Evolutionary conservation across 1,140 invertebrate species (phyloP).

Genomic region (Coenobita brevimanus): DNA sequence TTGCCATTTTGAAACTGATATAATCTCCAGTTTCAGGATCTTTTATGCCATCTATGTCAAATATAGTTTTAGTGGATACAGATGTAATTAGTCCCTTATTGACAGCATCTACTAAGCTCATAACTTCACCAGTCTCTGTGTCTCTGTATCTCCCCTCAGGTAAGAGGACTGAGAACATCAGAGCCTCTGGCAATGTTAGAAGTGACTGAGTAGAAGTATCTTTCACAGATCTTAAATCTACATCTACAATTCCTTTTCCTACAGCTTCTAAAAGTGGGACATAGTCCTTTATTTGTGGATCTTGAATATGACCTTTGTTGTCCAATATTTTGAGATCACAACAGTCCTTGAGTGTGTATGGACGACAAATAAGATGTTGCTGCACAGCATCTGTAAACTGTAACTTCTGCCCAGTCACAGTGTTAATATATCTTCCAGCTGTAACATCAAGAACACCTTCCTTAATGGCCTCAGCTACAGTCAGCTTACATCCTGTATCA

Average conservation of each 20-base stretch:
- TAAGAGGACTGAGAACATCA: slow-evolving; percentile 84
- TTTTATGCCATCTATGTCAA: slow-evolving; percentile 93
- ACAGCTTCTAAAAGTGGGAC: slow-evolving; percentile 89
- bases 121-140: slow-evolving; percentile 80
- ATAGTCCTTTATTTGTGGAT: slow-evolving; percentile 83
- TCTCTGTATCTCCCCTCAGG: slow-evolving; percentile 84
- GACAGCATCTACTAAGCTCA: slow-evolving; percentile 85
- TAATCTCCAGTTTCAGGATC: slow-evolving; percentile 87
- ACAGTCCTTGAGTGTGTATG: slow-evolving; percentile 91
- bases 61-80: slow-evolving; percentile 89
- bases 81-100: slow-evolving; percentile 91
- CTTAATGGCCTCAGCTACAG: slow-evolving; percentile 85
- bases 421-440: slow-evolving; percentile 85
- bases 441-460: slow-evolving; percentile 85
- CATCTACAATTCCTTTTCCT: slow-evolving; percentile 87
- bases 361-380: slow-evolving; percentile 87
- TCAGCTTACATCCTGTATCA: slow-evolving; percentile 84
- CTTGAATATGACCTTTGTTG: slow-evolving; percentile 80
- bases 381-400: slow-evolving; percentile 86
- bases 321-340: slow-evolving; percentile 73
- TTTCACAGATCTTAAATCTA: slow-evolving; percentile 87
- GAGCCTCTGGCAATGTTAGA: slow-evolving; percentile 87
- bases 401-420: slow-evolving; percentile 82
- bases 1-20: slow-evolving; percentile 89
- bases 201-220: slow-evolving; percentile 84